These are phyloP conservation scores for Leucophenga montana DNA, from an alignment of 2,888 invertebrate genomes.

Conservation along the genomic window DNA sequence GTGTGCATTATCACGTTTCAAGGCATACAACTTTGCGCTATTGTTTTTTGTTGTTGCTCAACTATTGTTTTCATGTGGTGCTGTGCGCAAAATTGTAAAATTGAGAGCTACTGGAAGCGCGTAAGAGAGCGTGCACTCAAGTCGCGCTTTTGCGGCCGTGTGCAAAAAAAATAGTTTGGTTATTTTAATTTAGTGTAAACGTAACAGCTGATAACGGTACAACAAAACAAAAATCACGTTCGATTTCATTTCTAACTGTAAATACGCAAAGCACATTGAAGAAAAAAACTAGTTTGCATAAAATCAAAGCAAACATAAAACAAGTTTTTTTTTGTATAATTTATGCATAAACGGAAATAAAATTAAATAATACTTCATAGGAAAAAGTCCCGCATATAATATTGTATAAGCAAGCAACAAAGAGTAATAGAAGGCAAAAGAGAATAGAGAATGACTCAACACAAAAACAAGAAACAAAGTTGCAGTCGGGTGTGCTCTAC, in stretches of 20 bases:
- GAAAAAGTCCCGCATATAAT: not conserved
- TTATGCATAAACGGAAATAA: slow-evolving; percentile 15
- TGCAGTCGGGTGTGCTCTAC: too few species aligned
- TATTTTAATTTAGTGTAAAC: not conserved
- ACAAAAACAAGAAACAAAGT: not conserved
- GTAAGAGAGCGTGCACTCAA: not conserved
- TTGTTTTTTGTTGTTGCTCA: not conserved
- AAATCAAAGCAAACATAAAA: slow-evolving; percentile 32
- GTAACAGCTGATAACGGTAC: slow-evolving; percentile 5
- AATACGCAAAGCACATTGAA: too few species aligned
- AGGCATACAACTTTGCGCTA: slow-evolving; percentile 31
- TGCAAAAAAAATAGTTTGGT: slow-evolving; percentile 13
- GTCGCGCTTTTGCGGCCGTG: slow-evolving; percentile 20
- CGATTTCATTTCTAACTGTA: not conserved
- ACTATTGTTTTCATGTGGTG: slow-evolving; percentile 54
- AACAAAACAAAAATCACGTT: not conserved
- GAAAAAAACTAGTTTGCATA: slow-evolving; percentile 9
- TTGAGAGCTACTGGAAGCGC: not conserved
- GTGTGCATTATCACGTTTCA: slow-evolving; percentile 51
- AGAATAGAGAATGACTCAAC: not conserved
- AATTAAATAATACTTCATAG: not conserved
- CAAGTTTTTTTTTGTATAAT: slow-evolving; percentile 20
- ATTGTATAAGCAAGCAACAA: not conserved
- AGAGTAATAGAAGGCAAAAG: not conserved
- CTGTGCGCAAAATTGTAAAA: slow-evolving; percentile 54